phyloP scores from a whole-genome alignment of 2,113 vertebrate species.

The Argyrosomus japonicus region DNA sequence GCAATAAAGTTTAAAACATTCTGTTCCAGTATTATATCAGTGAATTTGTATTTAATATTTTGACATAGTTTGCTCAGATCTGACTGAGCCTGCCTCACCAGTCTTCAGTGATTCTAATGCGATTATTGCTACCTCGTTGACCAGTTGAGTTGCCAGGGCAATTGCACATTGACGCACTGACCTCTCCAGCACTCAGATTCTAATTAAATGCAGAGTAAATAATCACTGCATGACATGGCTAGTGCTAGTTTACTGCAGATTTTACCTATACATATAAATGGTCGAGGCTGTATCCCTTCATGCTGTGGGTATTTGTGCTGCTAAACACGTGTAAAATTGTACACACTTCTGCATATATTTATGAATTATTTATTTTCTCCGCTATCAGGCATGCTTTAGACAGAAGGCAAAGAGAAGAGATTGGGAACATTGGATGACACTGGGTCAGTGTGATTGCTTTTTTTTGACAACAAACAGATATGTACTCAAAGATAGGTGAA shows the following conservation, averaged over 20 bases:
- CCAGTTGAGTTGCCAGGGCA: slow-evolving; percentile 65
- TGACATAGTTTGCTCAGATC: slow-evolving; percentile 27
- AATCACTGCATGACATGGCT: slow-evolving; percentile 15
- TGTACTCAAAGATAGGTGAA: background rate
- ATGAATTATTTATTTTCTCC: slow-evolving; percentile 57
- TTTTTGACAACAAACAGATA: slow-evolving; percentile 17
- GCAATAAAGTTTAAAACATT: background rate
- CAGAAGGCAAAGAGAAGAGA: slow-evolving; percentile 41
- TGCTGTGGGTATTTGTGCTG: slow-evolving; percentile 26
- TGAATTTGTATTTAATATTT: background rate
- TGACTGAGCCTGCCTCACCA: slow-evolving; percentile 41
- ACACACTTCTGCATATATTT: slow-evolving; percentile 32
- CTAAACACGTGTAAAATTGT: slow-evolving; percentile 3
- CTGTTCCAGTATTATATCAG: background rate
- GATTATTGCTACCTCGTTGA: slow-evolving; percentile 71
- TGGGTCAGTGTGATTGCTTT: slow-evolving; percentile 9
- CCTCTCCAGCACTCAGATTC: slow-evolving; percentile 40
- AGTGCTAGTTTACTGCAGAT: slow-evolving; percentile 1
- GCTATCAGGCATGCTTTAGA: slow-evolving; percentile 23
- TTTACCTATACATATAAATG: slow-evolving; percentile 17
- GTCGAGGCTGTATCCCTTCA: slow-evolving; percentile 6
- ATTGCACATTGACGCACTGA: slow-evolving; percentile 50
- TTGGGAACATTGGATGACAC: slow-evolving; percentile 29
- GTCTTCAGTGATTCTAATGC: slow-evolving; percentile 65
- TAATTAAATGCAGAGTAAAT: slow-evolving; percentile 24